These are phyloP conservation scores for Frankliniella intonsa DNA, from an alignment of 2,888 invertebrate species.

Conservation along the genomic window DNA sequence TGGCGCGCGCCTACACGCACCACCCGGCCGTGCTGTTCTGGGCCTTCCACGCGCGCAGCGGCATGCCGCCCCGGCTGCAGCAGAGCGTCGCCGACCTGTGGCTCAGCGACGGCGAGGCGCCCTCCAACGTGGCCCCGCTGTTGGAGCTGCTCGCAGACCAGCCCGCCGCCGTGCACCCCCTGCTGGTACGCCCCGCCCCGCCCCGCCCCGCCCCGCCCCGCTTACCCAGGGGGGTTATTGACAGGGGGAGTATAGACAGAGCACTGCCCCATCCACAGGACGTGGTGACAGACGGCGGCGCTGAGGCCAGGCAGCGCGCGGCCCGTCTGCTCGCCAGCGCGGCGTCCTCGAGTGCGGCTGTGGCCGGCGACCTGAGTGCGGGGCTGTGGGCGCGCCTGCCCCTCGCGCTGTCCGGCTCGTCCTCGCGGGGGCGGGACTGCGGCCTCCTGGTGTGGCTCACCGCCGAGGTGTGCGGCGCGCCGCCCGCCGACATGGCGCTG, in stretches of 20 bases:
- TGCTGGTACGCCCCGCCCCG: not conserved
- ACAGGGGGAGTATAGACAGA: too few species aligned
- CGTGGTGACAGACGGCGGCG: not conserved
- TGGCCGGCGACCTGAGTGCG: not conserved
- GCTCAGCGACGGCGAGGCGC: not conserved
- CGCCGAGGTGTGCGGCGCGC: not conserved
- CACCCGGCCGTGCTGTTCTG: not conserved
- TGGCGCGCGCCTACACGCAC: not conserved
- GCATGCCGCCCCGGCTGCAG: not conserved
- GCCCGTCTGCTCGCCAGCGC: not conserved
- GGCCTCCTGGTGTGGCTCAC: not conserved
- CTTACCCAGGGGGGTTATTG: too few species aligned
- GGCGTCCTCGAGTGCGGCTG: not conserved
- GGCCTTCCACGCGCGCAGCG: not conserved
- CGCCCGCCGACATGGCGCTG: not conserved
- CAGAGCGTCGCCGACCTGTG: not conserved
- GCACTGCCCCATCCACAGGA: not conserved
- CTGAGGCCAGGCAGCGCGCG: not conserved
- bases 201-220: too few species aligned
- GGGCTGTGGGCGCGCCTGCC: constrained; percentile 16
- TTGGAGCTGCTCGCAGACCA: not conserved
- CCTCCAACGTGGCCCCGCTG: not conserved
- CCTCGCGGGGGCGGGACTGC: not conserved
- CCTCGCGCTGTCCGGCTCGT: not conserved
- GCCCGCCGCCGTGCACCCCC: not conserved